Evolutionary conservation across 1,140 invertebrate species (phyloP).

Genomic region (Drosophila novamexicana): DNA sequence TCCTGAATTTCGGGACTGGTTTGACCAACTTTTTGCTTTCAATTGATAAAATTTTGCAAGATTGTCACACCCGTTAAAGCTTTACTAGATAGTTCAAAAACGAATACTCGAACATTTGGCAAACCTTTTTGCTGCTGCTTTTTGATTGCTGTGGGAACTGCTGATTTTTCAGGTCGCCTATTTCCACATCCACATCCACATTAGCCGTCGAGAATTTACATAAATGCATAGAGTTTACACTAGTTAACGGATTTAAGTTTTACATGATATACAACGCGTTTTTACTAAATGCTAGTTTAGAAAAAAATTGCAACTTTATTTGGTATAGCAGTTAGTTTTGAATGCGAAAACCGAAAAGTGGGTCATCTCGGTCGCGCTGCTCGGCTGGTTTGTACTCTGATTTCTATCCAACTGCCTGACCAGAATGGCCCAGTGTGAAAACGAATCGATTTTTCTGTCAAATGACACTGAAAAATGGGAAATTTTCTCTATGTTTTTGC

Average conservation of each 20-base stretch:
- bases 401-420: constrained; percentile 71
- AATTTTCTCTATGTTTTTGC: constrained; percentile 59
- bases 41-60: neutral
- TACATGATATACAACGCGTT: constrained; percentile 72
- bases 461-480: constrained; percentile 77
- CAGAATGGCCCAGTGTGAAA: constrained; percentile 72
- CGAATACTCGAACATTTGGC: constrained; percentile 27
- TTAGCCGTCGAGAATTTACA: constrained; percentile 73
- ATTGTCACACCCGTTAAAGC: neutral
- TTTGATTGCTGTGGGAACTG: constrained; percentile 55
- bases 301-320: constrained; percentile 66
- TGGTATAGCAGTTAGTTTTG: constrained; percentile 68
- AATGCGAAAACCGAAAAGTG: constrained; percentile 84
- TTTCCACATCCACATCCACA: constrained; percentile 71
- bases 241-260: constrained; percentile 58
- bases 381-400: constrained; percentile 79
- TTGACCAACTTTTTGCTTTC: constrained; percentile 30
- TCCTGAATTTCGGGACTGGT: constrained; percentile 17
- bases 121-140: constrained; percentile 71
- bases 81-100: neutral
- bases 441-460: constrained; percentile 76
- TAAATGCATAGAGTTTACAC: constrained; percentile 82
- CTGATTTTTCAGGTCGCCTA: constrained; percentile 73
- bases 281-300: constrained; percentile 61
- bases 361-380: constrained; percentile 83